Base-by-base conservation (phyloP, 2,113 vertebrate species). In the Rana temporaria region DNA sequence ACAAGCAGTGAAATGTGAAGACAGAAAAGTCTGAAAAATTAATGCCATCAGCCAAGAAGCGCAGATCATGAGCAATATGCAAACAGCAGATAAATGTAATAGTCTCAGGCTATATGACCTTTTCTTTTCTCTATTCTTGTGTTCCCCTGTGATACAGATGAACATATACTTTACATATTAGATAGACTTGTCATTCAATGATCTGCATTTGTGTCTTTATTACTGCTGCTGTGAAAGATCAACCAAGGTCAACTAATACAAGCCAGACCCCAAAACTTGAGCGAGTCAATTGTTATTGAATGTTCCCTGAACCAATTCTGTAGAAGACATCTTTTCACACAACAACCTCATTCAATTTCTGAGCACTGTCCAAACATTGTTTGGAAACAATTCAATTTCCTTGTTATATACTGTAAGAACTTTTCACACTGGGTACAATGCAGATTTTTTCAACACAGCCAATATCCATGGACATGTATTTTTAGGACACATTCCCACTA, bases 11-110 rank as follows among this genome's bases (percentile, higher is more conserved):
- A 81, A 72, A 72, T 72, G 38, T 81, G 68, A 71, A 73, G 68
- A 81, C 53, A 55, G 38, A 64, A 22, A 72, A 81, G 69, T 73
- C 60, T 72, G 68, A 81, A 81, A 73, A 81, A 72, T 81, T 20
- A 20, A 71, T 79, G 77, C 77, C 64, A 68, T 73, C 69, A 73
- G 69, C 68, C 48, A 73, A 81, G 69, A 81, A 30, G n/a, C 60
- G 62, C 24, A 65, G 52, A 73, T 73, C 57, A 81, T 72, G 68
- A 79, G 32, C 32, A 81, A 73, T 73, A 81, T 81, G 42, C 57
- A 81, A 24, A 65, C 60, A 55, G 48, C 57, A 73, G 62, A 81
- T 65, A 73, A 81, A 73, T 70, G 56, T 32, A 72, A 81, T 62
- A 71, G 56, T 32, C 67, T 81, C 1, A 20, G 68, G 79, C 68